Conservation (phyloP, 2,113 vertebrate genomes). For the Microtus richardsoni region DNA sequence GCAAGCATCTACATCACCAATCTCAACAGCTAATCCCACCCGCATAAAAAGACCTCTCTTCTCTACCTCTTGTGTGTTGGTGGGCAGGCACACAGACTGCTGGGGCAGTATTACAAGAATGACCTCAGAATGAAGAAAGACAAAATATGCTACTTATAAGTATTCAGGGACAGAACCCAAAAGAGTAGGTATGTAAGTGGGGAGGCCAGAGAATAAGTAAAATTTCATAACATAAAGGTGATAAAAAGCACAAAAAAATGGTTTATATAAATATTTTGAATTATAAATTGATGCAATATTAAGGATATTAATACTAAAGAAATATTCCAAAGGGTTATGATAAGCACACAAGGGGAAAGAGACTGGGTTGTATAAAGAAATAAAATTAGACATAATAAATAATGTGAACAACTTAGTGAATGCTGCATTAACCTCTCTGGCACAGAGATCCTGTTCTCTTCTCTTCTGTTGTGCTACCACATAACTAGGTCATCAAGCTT, state of each 20-base stretch:
- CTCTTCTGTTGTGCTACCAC: too few relatives aligned
- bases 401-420: background rate
- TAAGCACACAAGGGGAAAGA: background rate
- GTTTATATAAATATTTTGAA: background rate
- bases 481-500: background rate
- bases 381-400: background rate
- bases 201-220: background rate
- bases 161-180: background rate
- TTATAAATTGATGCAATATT: background rate
- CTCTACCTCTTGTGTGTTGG: background rate
- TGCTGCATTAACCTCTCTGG: background rate
- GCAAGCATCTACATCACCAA: background rate
- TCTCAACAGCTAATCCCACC: background rate
- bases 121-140: background rate
- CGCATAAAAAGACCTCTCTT: background rate
- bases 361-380: background rate
- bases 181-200: background rate
- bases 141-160: background rate
- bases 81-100: background rate
- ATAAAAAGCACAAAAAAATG: background rate
- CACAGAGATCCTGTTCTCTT: background rate
- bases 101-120: background rate
- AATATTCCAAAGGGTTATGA: background rate
- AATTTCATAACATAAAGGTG: background rate
- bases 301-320: background rate